Evolutionary conservation across 2,797 vertebrate genomes (phyloP).

Genomic region (Alectoris magna): DNA sequence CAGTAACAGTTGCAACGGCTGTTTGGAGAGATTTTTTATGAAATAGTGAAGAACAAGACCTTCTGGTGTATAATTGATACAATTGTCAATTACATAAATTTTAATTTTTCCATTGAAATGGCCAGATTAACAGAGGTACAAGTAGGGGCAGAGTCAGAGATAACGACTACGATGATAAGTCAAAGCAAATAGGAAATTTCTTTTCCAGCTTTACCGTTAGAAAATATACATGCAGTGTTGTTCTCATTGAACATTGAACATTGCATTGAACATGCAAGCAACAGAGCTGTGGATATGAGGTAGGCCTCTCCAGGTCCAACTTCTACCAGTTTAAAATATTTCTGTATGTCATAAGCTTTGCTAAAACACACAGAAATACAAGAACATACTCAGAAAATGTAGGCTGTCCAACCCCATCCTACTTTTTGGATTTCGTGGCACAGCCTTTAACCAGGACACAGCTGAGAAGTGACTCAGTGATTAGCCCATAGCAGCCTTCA

Average conservation of each 20-base stretch:
- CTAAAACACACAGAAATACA: background rate
- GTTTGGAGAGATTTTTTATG: background rate
- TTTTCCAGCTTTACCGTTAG: background rate
- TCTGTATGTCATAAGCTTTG: background rate
- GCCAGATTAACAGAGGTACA: background rate
- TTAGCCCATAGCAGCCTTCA: background rate
- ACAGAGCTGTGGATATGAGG: background rate
- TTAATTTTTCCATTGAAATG: conserved; percentile 35
- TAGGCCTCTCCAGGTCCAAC: background rate
- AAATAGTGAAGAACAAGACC: conserved; percentile 2
- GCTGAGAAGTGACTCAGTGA: background rate
- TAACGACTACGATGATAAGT: background rate
- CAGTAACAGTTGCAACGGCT: background rate
- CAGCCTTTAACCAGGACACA: background rate
- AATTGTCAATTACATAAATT: conserved; percentile 7
- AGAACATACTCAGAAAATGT: background rate
- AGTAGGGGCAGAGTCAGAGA: background rate
- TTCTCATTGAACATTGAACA: background rate
- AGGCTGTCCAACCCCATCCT: background rate
- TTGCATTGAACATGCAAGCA: too few relatives aligned
- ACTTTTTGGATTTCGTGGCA: background rate
- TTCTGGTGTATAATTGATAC: background rate
- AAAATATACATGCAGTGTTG: background rate
- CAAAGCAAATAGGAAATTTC: conserved; percentile 27
- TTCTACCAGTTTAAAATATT: background rate